Base-by-base conservation (phyloP, 2,797 vertebrate genomes). In the Lepilemur ruficaudatus region DNA sequence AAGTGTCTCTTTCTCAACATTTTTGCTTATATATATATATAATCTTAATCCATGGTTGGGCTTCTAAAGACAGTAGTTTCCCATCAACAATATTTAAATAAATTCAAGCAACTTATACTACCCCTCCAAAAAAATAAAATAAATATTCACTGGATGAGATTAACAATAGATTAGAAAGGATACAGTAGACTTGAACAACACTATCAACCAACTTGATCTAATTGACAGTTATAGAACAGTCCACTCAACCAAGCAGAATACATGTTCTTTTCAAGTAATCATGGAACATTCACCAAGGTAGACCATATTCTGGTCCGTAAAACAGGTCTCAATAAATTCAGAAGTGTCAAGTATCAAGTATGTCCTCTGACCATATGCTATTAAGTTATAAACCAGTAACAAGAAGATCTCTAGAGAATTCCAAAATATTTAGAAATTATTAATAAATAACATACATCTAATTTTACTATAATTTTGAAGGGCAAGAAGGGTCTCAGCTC, bases 361-460 rank as follows among this genome's bases (percentile, higher is more conserved):
- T 69, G 61, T 91, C n/a, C 22, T 90, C 46, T 59, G 76, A 92
- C 30, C 5, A 46, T 20, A 30, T 35, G 3, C 48, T 65, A 69
- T 67, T 95, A 67, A 86, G 88, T 82, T 85, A 50, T 80, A 96
- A 79, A 81, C 63, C 85, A 87, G 59, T 46, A 87, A 89, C n/a
- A 32, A 52, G 69, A 70, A 70, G 32, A 73, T 38, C 5, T 1
- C 11, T 80, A 75, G 84, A 83, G 89, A 90, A 63, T 46, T 38
- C 14, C 25, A 17, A 84, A 91, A 20, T 89, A 85, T 92, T 82
- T 92, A 57, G 65, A 63, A 94, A 94, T 7, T 17, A 18, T 52
- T 52, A 52, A 52, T 52, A 93, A 69, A 59, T 81, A 46, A 69
- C 43, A 72, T 61, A 63, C 25, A 46, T 84, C 63, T 96, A 61